Conservation (phyloP, 2,797 vertebrate species). For the Sarcoramphus papa region DNA sequence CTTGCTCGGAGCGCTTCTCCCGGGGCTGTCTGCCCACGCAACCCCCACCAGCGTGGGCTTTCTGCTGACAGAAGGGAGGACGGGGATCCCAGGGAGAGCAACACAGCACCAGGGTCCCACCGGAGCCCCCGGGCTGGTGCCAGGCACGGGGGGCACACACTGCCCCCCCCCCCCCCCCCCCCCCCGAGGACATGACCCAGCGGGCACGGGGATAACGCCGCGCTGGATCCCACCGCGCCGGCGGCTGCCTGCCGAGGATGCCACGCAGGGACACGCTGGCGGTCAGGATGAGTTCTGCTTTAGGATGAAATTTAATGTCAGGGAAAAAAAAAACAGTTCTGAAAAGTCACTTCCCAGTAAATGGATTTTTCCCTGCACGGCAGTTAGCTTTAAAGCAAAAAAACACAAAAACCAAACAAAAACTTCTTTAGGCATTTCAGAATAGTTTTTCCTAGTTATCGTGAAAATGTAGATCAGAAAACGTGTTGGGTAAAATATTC, state of each 20-base stretch:
- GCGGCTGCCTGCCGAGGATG: accelerated
- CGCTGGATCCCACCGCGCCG: accelerated
- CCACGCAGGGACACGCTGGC: background rate
- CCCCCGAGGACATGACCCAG: background rate
- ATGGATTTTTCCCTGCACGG: background rate
- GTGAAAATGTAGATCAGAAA: conserved; percentile 18
- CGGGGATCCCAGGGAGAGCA: accelerated
- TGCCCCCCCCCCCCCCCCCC: too few species aligned
- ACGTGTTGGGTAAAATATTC: conserved; percentile 2
- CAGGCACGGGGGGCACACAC: background rate
- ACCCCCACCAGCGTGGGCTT: background rate
- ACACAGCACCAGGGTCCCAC: background rate
- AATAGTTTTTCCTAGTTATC: background rate
- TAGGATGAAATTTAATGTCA: accelerated
- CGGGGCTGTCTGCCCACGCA: accelerated
- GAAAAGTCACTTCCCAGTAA: background rate
- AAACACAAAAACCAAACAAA: background rate
- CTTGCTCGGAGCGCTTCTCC: accelerated
- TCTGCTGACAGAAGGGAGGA: background rate
- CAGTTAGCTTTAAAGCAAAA: background rate
- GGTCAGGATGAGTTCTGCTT: background rate
- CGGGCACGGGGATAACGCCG: accelerated
- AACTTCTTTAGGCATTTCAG: background rate
- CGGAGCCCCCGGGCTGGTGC: background rate
- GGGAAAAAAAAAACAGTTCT: background rate